phyloP scores from a whole-genome alignment of 2,888 invertebrate genomes.

The Rutpela maculata region DNA sequence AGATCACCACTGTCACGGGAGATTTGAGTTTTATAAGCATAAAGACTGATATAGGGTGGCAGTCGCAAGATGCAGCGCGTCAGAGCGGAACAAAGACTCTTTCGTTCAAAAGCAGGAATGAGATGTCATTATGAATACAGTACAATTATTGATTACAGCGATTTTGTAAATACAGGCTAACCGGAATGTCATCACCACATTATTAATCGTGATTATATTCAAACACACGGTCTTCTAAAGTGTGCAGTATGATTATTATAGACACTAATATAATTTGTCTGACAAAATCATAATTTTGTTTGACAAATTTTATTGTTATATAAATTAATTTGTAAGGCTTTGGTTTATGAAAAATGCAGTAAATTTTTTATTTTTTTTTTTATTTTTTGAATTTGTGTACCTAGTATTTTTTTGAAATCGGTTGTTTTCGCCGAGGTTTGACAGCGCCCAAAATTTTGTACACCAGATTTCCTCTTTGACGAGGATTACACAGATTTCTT shows the following conservation, averaged over 20 bases:
- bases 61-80: constrained; percentile 32
- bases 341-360: too few relatives aligned
- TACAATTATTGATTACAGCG: constrained; percentile 30
- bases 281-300: not conserved
- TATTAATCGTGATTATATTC: not conserved
- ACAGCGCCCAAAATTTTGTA: too few relatives aligned
- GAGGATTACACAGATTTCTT: too few relatives aligned
- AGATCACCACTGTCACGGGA: constrained; percentile 43
- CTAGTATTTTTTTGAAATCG: too few relatives aligned
- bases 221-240: not conserved
- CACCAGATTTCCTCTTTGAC: too few relatives aligned
- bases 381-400: too few relatives aligned
- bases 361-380: too few relatives aligned
- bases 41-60: constrained; percentile 28
- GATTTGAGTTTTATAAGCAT: constrained; percentile 41
- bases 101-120: not conserved
- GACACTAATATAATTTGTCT: not conserved
- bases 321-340: too few relatives aligned
- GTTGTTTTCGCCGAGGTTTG: too few relatives aligned
- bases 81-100: constrained; percentile 34
- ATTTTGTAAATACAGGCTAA: constrained; percentile 13
- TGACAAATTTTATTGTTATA: too few relatives aligned
- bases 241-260: not conserved
- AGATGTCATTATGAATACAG: constrained; percentile 11
- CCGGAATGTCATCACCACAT: not conserved